Evolutionary conservation across 2,888 invertebrate species (phyloP), one percentile per base, ranked within the genome.

Genomic region (Liodrosophila aerea): DNA sequence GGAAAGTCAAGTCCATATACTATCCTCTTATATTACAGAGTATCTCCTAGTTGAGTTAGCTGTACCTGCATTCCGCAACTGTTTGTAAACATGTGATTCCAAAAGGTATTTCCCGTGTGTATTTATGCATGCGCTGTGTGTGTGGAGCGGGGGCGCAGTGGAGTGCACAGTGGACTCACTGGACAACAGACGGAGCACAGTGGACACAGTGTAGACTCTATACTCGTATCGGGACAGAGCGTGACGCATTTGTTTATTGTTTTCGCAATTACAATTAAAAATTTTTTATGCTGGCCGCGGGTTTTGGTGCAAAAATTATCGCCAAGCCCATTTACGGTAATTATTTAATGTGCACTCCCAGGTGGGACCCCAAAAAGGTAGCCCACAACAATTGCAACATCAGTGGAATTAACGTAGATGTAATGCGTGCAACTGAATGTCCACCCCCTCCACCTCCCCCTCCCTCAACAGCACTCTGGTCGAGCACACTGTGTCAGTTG

Each of bases 321-420:
- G 78, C 83, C 80, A 77, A 87, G 77, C 87, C 86, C 87, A 89
- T 88, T 88, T 87, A 87, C 68, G 86, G 86, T 88, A 88, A 88
- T 88, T 88, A 89, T 89, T 89, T 87, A 88, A 88, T 88, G 88
- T 82, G 64, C 71, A 72, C 73, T 87, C 88, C 89, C 88, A 73
- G 73, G 82, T 82, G 88, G 63, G 63, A 51, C 58, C 53, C 62
- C 54, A 53, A 64, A 63, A 62, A 64, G 61, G 60, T 51, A 59
- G 58, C 45, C 44, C 52, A 58, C 40, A 54, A 64, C 61, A 62
- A 47, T 51, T 64, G 58, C 60, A 50, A 57, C 54, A 54, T 41
- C 62, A 53, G 56, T 62, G 81, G 77, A 64, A 77, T 77, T 81
- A 78, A 70, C 53, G 56, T 61, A 45, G 57, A 39, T 37, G 64